phyloP scores from a whole-genome alignment of 2,113 vertebrate species.

The Tetrao urogallus region DNA sequence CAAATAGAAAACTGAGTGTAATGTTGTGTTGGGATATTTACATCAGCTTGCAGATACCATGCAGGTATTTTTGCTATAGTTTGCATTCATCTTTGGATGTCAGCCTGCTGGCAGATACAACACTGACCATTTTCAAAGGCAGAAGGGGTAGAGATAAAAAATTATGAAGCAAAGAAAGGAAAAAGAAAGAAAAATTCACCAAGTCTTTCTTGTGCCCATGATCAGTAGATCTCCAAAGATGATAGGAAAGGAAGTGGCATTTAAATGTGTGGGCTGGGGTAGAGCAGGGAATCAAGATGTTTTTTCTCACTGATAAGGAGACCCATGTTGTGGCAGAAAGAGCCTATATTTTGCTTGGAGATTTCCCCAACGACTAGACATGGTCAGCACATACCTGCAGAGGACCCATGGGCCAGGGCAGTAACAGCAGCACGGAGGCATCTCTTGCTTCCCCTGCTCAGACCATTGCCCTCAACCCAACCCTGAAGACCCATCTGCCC shows the following conservation, averaged over 20 bases:
- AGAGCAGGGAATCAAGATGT: not conserved
- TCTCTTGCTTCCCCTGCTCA: not conserved
- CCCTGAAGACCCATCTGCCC: accelerated
- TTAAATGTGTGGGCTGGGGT: not conserved
- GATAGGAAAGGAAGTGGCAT: not conserved
- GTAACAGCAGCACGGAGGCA: accelerated
- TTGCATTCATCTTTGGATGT: not conserved
- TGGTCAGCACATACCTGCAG: not conserved
- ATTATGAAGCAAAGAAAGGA: not conserved
- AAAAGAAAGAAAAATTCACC: not conserved
- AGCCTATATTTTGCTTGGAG: not conserved
- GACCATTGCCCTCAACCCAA: not conserved
- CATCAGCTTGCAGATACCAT: not conserved
- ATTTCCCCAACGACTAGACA: not conserved
- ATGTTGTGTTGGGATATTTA: not conserved
- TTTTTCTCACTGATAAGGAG: not conserved
- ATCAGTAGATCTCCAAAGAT: not conserved
- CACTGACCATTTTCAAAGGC: not conserved
- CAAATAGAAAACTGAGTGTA: not conserved
- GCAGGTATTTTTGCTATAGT: not conserved
- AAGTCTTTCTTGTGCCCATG: not conserved
- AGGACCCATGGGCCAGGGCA: not conserved
- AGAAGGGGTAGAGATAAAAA: not conserved
- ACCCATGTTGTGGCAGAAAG: not conserved
- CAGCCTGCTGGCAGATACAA: not conserved